Evolutionary conservation across 1,140 invertebrate genomes (phyloP).

Genomic region (Oryctes rhinoceros): DNA sequence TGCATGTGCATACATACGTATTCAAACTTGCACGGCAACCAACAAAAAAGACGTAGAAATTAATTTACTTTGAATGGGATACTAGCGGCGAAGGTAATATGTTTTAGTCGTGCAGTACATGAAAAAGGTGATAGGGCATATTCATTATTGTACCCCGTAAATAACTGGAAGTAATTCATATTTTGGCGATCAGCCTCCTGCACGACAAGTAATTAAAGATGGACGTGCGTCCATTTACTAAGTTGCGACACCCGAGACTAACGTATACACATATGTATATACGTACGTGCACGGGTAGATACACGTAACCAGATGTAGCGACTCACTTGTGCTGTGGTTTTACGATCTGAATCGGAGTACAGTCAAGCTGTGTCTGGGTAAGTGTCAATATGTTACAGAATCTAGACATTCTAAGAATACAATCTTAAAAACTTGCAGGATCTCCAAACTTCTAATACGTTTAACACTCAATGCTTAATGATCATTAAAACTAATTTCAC

Average conservation of each 20-base stretch:
- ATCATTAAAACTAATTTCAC: no score
- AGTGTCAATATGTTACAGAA: no score
- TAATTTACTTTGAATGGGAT: constrained; percentile 19
- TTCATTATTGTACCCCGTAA: constrained; percentile 27
- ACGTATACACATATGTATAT: neutral
- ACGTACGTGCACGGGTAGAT: neutral
- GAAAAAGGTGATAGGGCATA: constrained; percentile 36
- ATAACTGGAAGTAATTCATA: constrained; percentile 30
- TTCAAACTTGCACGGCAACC: neutral
- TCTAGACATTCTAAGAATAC: no score
- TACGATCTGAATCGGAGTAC: no score
- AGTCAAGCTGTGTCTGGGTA: no score
- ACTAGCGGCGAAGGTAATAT: constrained; percentile 28
- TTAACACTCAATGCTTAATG: no score
- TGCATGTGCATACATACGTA: neutral
- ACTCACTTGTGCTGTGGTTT: no score
- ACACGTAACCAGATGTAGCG: no score
- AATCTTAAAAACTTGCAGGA: no score
- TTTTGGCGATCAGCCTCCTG: constrained; percentile 34
- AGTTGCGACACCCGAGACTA: constrained; percentile 24
- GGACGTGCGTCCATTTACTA: constrained; percentile 39
- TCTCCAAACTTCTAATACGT: no score
- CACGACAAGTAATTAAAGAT: constrained; percentile 36
- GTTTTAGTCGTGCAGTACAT: constrained; percentile 30
- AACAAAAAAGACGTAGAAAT: constrained; percentile 10